Base-by-base conservation (phyloP, 2,113 vertebrate genomes). In the Myotis brandtii region DNA sequence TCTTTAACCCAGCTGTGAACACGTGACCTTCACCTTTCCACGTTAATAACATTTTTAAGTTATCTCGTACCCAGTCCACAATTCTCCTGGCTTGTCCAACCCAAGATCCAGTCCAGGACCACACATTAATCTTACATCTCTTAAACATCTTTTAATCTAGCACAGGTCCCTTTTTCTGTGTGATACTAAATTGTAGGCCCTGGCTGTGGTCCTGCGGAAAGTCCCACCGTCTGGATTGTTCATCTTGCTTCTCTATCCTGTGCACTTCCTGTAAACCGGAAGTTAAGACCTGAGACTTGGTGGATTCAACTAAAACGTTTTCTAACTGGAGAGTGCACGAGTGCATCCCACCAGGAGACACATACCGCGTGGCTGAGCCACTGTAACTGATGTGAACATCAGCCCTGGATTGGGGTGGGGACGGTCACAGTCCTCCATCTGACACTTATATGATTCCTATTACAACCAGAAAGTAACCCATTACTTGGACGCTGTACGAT, bases 341-440 rank as follows among this genome's bases (percentile, higher is more conserved):
- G 43, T 23, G 6, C 6, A 0, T 88, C 76, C 18, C 34, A 13
- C 43, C 46, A 21, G 5, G 59, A 52, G 27, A 18, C 8, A 27
- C 11, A 7, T 5, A 9, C 83, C 12, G 0, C 37, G 9, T 25
- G 50, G 25, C 1, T 18, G 25, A 80, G 72, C 30, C 72, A 11
- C 30, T 13, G 16, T 6, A 4, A 17, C 46, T 16, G 10, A n/a
- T 23, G 66, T 34, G 27, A 7, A 66, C 0, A 0, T 56, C 3
- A 27, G 37, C 27, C 50, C 16, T 64, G 84, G 43, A n/a, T 73
- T 12, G 88, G 18, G 43, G 77, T 13, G 34, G 20, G 3, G 34
- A 37, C 23, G 3, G 37, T 18, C 13, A 0, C 16, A 25, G 43
- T 32, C 40, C 32, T 69, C 75, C 48, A 13, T 18, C 56, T 80